Base-by-base conservation (phyloP, 2,888 invertebrate species). In the Nomada goodeniana region DNA sequence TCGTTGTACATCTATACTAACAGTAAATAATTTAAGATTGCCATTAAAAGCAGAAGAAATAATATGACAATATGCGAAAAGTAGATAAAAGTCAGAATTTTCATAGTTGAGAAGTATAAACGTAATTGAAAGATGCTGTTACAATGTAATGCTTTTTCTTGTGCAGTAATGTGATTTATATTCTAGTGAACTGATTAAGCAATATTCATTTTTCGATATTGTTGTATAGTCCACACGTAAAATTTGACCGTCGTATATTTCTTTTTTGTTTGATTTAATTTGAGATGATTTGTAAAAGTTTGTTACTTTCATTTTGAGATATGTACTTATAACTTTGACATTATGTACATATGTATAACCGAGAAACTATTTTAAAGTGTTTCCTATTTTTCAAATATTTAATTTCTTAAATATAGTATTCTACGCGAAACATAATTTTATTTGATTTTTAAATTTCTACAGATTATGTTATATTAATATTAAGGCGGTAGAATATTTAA, bases 31-130 rank as follows among this genome's bases (percentile, higher is more conserved):
- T 70, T 83, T 68, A 77, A 64, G 55, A 75, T 77, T 83, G 71
- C 77, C 77, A 84, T 79, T 65, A 72, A 20, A 82, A 74, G 72
- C 44, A 73, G 61, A 71, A 36, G 44, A 83, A 76, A 78, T 65
- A 68, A 86, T 74, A 70, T 67, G 84, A 80, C 80, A 86, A 86
- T 86, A 86, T 75, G 44, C 74, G 64, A 72, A 26, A 50, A 77
- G 71, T 76, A 80, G 68, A 47, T 79, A 67, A 80, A 72, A 72
- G 18, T 68, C 65, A 42, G 59, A 79, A 52, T 64, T 42, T 63
- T 68, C 29, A 71, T 81, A 65, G 72, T 60, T 74, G 60, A 59
- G 42, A 72, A n/a, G 52, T 50, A 50, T 69, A 65, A 42, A 47
- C n/a, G 57, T 76, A 76, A 60, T 20, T 55, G 20, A 61, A 20